Base-by-base conservation (phyloP, 2,888 invertebrate genomes). In the Lypha dubia region DNA sequence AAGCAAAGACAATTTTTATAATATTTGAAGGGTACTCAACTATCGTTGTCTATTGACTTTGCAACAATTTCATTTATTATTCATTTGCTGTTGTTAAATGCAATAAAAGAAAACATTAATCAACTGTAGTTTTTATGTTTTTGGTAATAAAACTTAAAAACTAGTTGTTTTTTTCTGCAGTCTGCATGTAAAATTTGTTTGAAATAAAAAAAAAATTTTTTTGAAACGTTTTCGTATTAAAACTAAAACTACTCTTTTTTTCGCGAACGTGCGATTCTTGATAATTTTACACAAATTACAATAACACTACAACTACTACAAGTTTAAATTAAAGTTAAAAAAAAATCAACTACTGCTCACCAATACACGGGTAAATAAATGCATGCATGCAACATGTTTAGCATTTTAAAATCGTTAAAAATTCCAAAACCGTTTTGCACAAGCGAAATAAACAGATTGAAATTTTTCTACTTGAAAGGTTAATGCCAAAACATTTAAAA, bases 191-290 rank as follows among this genome's bases (percentile, higher is more conserved):
- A 28, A 65, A 41, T 63, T 7, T 60, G n/a, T n/a, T n/a, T n/a
- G n/a, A n/a, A n/a, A 28, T 35, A 13, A 22, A 38, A 28, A 38
- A 70, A 38, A 22, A 49, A n/a, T n/a, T n/a, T n/a, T n/a, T n/a
- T n/a, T n/a, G n/a, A n/a, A 56, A 28, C 6, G 60, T 60, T 58
- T 71, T 63, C 15, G 58, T 67, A 35, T 63, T 76, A 62, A 68
- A 68, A 62, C 24, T 62, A 28, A 70, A 82, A 58, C 38, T 65
- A 65, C 65, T 76, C 81, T 76, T 68, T 67, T n/a, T 76, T 77
- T 82, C 22, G 67, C 68, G 56, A 74, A 83, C 83, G 83, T 83
- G 83, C 83, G 41, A 83, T 83, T 83, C 79, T 83, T 58, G 79
- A 70, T 75, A 83, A 79, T 83, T 83, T 83, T 70, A 32, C 3